Conservation (phyloP, 2,888 invertebrate species). For the Isoperla grammatica region DNA sequence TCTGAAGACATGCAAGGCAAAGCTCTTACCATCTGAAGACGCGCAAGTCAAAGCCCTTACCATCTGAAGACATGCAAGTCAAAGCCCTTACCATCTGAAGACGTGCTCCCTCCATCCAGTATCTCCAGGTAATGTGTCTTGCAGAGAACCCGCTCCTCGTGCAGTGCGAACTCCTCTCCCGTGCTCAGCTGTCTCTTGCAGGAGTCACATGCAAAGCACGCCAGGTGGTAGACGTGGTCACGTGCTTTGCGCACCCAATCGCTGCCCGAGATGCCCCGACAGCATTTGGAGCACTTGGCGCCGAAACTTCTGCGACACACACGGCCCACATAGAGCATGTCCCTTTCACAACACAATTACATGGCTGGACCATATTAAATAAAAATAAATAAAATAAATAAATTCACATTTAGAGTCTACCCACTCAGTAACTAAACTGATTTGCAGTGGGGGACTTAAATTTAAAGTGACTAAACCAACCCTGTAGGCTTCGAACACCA, state of each 20-base stretch:
- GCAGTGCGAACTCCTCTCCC: slow-evolving; percentile 95
- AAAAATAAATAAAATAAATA: too few species aligned
- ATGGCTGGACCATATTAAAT: background rate
- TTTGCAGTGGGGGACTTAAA: too few species aligned
- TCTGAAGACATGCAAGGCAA: too few species aligned
- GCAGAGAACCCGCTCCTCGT: slow-evolving; percentile 91
- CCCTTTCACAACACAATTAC: too few species aligned
- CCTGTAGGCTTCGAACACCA: too few species aligned
- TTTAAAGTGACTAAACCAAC: too few species aligned
- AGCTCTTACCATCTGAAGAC: too few species aligned
- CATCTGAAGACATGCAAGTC: background rate
- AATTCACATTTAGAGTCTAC: too few species aligned
- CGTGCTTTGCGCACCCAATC: slow-evolving; percentile 97
- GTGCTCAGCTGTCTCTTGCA: slow-evolving; percentile 89
- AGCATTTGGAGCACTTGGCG: slow-evolving; percentile 94
- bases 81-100: slow-evolving; percentile 66
- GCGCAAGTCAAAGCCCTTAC: background rate
- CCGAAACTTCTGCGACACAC: slow-evolving; percentile 75
- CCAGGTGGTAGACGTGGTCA: slow-evolving; percentile 93
- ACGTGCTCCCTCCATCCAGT: slow-evolving; percentile 82
- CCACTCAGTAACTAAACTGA: too few species aligned
- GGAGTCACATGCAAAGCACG: slow-evolving; percentile 97
- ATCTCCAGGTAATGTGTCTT: slow-evolving; percentile 94
- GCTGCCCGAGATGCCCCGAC: slow-evolving; percentile 84
- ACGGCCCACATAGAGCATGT: background rate